Evolutionary conservation across 2,797 vertebrate species (phyloP).

Genomic region (Bufotes viridis): DNA sequence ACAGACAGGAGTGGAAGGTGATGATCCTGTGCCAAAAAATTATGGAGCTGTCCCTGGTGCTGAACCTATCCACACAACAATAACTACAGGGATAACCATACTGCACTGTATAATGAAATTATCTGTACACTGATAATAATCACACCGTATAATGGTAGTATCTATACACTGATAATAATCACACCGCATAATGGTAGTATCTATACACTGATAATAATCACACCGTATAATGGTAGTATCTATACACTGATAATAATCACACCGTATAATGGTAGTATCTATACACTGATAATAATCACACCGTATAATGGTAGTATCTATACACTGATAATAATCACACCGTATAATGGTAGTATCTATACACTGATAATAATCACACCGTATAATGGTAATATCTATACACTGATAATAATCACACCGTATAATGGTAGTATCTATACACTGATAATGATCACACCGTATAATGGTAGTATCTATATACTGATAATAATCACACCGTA

Average conservation of each 20-base stretch:
- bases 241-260: not conserved
- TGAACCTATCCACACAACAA: not conserved
- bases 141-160: not conserved
- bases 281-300: not conserved
- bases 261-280: not conserved
- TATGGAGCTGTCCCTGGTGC: conserved; percentile 35
- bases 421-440: too few relatives aligned
- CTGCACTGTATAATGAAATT: not conserved
- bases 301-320: not conserved
- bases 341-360: too few relatives aligned
- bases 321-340: not conserved
- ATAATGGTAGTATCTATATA: too few relatives aligned
- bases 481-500: too few relatives aligned
- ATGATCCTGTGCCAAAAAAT: not conserved
- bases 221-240: not conserved
- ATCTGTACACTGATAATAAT: not conserved
- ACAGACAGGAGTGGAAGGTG: not conserved
- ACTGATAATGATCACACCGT: too few relatives aligned
- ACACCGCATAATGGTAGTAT: not conserved
- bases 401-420: too few relatives aligned
- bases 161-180: not conserved
- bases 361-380: too few relatives aligned
- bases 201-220: not conserved
- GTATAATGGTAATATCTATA: too few relatives aligned
- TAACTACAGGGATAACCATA: not conserved